Evolutionary conservation across 2,888 invertebrate genomes (phyloP).

Genomic region (Aricia artaxerxes): DNA sequence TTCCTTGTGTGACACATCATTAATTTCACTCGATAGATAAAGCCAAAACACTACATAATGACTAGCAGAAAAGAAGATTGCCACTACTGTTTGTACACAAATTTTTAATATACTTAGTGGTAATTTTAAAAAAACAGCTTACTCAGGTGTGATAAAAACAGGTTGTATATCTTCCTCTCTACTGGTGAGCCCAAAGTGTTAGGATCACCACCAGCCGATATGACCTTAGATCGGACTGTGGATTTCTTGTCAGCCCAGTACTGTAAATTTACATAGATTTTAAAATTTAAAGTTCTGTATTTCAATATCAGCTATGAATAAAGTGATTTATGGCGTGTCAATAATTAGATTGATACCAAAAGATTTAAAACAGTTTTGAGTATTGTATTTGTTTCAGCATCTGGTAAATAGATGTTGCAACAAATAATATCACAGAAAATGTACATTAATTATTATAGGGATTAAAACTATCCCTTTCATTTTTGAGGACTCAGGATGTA

Average conservation of each 20-base stretch:
- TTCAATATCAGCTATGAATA: not conserved
- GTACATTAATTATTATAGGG: too few relatives aligned
- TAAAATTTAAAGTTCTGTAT: too few relatives aligned
- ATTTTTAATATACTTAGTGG: not conserved
- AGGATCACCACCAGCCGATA: constrained; percentile 61
- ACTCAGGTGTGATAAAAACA: constrained; percentile 57
- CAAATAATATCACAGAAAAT: too few relatives aligned
- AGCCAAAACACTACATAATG: too few relatives aligned
- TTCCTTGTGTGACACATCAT: too few relatives aligned
- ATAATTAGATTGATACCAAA: not conserved
- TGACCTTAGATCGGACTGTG: constrained; percentile 66
- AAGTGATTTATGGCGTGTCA: not conserved
- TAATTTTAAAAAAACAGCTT: constrained; percentile 47
- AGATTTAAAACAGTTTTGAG: not conserved
- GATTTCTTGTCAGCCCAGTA: constrained; percentile 76
- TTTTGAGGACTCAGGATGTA: not conserved
- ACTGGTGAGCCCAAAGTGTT: constrained; percentile 64
- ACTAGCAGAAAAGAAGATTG: too few relatives aligned
- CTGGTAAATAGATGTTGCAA: too few relatives aligned
- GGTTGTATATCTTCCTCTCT: constrained; percentile 71
- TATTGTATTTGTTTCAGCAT: too few relatives aligned
- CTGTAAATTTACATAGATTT: constrained; percentile 47
- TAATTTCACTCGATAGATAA: too few relatives aligned
- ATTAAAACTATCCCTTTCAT: too few relatives aligned
- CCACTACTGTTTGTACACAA: not conserved